phyloP scores from a whole-genome alignment of 2,113 vertebrate species.

The Dromaius novaehollandiae region DNA sequence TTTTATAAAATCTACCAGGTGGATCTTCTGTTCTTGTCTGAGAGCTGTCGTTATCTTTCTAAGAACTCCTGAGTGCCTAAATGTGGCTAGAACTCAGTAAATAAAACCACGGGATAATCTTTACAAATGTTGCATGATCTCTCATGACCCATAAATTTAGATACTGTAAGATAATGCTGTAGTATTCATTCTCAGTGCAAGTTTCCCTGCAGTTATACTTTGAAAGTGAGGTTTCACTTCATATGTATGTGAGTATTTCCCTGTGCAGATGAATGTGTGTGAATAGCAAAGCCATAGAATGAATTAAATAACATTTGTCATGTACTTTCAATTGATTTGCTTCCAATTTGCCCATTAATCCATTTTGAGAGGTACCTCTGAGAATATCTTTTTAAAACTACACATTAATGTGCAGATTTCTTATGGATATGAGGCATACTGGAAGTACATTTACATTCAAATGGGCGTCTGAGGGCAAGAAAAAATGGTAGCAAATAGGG shows the following conservation, averaged over 20 bases:
- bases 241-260: neutral
- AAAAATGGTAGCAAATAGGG: neutral
- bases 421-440: neutral
- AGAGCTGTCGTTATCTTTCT: conserved; percentile 7
- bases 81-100: conserved; percentile 12
- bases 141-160: neutral
- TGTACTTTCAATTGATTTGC: conserved; percentile 9
- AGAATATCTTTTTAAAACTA: neutral
- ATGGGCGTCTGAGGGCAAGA: neutral
- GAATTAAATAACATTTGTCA: conserved; percentile 7
- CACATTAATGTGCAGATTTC: neutral
- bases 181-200: neutral
- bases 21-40: conserved; percentile 20
- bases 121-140: neutral
- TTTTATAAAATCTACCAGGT: conserved; percentile 28
- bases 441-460: neutral
- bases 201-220: neutral
- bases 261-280: neutral
- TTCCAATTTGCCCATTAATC: conserved; percentile 22
- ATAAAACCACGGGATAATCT: conserved; percentile 15
- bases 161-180: neutral
- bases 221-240: neutral
- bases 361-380: neutral
- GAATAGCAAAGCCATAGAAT: neutral
- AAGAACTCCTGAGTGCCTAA: neutral